Conservation (phyloP, 2,888 invertebrate species). For the Trichopoda pennipes region DNA sequence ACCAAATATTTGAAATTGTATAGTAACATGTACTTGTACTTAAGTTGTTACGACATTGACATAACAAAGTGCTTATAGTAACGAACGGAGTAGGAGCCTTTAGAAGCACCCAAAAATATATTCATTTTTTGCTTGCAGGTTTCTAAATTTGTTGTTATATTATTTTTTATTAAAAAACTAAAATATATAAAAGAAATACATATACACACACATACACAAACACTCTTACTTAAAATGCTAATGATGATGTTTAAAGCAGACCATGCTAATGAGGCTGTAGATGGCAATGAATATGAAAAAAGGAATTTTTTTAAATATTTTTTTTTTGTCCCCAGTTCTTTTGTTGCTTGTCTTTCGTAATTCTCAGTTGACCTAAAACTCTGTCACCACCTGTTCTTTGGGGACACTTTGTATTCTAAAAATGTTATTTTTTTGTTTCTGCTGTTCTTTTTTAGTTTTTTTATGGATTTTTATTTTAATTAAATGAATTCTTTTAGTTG, state of each 20-base stretch:
- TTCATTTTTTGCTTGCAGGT: constrained; percentile 19
- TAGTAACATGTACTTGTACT: background rate
- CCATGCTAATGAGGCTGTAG: constrained; percentile 10
- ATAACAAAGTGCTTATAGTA: constrained; percentile 3
- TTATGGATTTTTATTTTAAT: too few relatives aligned
- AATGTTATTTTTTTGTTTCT: too few relatives aligned
- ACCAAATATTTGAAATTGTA: background rate
- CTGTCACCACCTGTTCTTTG: too few relatives aligned
- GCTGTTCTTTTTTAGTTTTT: too few relatives aligned
- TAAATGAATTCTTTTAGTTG: too few relatives aligned
- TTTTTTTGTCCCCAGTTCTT: background rate
- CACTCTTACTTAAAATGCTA: background rate
- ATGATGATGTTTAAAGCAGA: constrained; percentile 27
- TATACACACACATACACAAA: too few relatives aligned
- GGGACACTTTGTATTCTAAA: too few relatives aligned
- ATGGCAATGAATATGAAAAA: constrained; percentile 13
- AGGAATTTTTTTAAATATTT: background rate
- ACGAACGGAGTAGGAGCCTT: background rate
- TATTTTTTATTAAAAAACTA: background rate
- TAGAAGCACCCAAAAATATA: background rate
- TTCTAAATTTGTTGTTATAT: background rate
- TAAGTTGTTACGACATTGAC: constrained; percentile 52
- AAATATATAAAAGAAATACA: background rate
- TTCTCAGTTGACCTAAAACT: too few relatives aligned
- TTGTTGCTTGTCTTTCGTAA: background rate